These are phyloP conservation scores for Drosophila chauvacae DNA, from an alignment of 1,140 invertebrate species.

Conservation along the genomic window DNA sequence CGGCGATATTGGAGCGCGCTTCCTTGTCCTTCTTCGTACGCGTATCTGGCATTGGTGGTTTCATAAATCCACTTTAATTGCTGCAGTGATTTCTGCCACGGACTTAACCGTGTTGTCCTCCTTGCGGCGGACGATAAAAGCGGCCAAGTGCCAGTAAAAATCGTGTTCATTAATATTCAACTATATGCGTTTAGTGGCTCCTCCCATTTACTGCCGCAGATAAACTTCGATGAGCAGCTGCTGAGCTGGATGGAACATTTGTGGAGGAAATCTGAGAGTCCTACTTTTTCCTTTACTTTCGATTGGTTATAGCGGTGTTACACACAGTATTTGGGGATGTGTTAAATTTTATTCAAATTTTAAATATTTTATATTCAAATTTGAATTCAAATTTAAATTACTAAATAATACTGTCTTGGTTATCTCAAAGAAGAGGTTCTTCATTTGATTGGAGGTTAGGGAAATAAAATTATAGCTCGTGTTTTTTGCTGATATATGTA, in stretches of 20 bases:
- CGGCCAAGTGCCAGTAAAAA: constrained; percentile 70
- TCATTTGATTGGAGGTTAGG: background rate
- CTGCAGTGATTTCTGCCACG: constrained; percentile 71
- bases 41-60: constrained; percentile 64
- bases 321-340: background rate
- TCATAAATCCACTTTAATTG: constrained; percentile 82
- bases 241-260: background rate
- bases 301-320: background rate
- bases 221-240: constrained; percentile 54
- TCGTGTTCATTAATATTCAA: constrained; percentile 78
- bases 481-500: background rate
- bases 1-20: constrained; percentile 17
- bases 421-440: background rate
- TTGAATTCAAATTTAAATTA: background rate
- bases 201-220: constrained; percentile 58
- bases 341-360: no score
- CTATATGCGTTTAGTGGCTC: constrained; percentile 57
- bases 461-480: background rate
- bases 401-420: no score
- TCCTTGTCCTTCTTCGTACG: constrained; percentile 17
- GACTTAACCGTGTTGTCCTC: constrained; percentile 55
- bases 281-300: background rate
- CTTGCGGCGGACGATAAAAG: constrained; percentile 55
- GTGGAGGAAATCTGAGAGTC: background rate
- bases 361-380: no score